These are phyloP conservation scores for Pollenia angustigena DNA, from an alignment of 2,888 invertebrate genomes.

Conservation along the genomic window DNA sequence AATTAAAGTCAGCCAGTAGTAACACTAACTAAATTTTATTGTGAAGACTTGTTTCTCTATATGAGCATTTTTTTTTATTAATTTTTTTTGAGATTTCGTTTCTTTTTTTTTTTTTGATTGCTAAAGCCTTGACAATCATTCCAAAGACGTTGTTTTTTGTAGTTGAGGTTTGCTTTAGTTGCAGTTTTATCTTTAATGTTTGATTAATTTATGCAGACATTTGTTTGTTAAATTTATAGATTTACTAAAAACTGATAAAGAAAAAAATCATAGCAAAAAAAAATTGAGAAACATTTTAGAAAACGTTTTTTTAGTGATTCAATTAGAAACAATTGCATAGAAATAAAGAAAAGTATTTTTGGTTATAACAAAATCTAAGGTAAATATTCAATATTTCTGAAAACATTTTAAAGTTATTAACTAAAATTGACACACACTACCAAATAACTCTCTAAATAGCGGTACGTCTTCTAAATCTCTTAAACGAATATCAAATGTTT, in stretches of 20 bases:
- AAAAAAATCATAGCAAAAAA: slow-evolving; percentile 60
- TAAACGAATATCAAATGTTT: slow-evolving; percentile 9
- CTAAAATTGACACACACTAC: too few species aligned
- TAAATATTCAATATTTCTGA: too few species aligned
- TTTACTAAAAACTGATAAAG: slow-evolving; percentile 67
- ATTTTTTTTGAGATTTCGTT: background rate
- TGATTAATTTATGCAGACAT: slow-evolving; percentile 69
- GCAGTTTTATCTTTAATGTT: slow-evolving; percentile 59
- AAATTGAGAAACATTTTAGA: background rate
- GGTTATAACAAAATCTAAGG: too few species aligned
- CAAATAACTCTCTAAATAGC: slow-evolving; percentile 2
- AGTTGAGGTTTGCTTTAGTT: background rate
- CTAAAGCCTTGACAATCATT: slow-evolving; percentile 65
- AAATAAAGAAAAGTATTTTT: too few species aligned
- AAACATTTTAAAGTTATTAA: too few species aligned
- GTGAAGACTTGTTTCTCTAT: slow-evolving; percentile 17
- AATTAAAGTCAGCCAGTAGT: slow-evolving; percentile 66
- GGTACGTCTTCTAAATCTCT: background rate
- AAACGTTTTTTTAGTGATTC: background rate
- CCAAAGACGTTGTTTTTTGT: slow-evolving; percentile 25
- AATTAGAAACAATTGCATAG: background rate
- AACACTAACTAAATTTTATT: slow-evolving; percentile 36
- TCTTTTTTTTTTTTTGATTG: slow-evolving; percentile 22
- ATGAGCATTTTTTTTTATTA: background rate
- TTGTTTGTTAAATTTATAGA: slow-evolving; percentile 68